Evolutionary conservation across 2,113 vertebrate species (phyloP).

Genomic region (Indicator indicator): DNA sequence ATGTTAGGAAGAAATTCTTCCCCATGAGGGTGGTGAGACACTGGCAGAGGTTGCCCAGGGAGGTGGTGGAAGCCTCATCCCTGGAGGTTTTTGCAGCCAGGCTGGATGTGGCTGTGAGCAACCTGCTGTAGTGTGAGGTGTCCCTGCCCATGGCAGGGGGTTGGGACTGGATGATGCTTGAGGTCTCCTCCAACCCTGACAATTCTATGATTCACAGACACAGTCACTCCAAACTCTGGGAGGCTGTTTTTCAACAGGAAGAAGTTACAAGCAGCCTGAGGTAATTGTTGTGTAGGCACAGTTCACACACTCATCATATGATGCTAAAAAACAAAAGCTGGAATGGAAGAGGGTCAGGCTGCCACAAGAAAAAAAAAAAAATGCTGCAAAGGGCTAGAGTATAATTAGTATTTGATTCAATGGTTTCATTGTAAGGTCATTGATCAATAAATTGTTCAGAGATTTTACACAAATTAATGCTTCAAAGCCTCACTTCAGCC

Average conservation of each 20-base stretch:
- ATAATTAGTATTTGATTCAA: background rate
- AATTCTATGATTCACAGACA: background rate
- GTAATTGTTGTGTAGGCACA: background rate
- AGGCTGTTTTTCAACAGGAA: background rate
- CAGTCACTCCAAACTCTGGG: rapidly evolving
- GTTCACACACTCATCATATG: background rate
- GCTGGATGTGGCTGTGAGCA: too few relatives aligned
- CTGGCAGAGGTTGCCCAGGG: too few relatives aligned
- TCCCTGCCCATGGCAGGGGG: background rate
- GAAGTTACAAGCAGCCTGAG: background rate
- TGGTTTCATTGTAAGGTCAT: background rate
- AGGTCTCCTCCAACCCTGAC: too few relatives aligned
- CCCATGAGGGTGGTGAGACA: too few relatives aligned
- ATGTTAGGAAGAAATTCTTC: too few relatives aligned
- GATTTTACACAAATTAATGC: background rate
- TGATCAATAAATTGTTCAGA: background rate
- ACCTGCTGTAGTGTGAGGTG: too few relatives aligned
- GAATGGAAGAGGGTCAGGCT: background rate
- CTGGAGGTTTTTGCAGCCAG: too few relatives aligned
- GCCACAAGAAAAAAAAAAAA: background rate
- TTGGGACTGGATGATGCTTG: too few relatives aligned
- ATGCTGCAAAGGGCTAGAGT: background rate
- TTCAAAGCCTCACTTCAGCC: background rate
- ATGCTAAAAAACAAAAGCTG: slow-evolving; percentile 4
- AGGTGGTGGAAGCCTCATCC: too few relatives aligned